A percentile compares a stretch with the other conserved stretches of the same genome.
phyloP scores from a whole-genome alignment of 1,140 invertebrate genomes.

The Pseudobourletiella spinata region DNA sequence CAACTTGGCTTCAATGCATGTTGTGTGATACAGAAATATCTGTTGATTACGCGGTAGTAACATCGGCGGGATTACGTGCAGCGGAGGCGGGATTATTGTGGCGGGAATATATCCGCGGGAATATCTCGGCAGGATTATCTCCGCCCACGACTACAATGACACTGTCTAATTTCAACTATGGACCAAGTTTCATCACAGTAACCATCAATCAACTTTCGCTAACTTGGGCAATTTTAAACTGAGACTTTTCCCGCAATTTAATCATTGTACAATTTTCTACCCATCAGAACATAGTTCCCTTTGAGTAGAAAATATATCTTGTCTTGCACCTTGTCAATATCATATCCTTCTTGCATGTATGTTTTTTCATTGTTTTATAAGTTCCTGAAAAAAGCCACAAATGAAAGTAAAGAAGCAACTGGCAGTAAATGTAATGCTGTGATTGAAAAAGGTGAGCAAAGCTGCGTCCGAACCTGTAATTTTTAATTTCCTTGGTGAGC shows the following conservation, averaged over 20 bases:
- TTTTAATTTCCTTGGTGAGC: conserved; percentile 39
- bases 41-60: too few species aligned
- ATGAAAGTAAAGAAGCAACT: not conserved
- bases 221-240: too few species aligned
- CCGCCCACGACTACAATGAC: too few species aligned
- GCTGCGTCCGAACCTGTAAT: conserved; percentile 15
- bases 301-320: conserved; percentile 60
- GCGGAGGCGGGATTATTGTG: too few species aligned
- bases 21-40: too few species aligned
- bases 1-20: too few species aligned
- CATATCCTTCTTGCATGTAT: conserved; percentile 79
- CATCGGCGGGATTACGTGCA: too few species aligned
- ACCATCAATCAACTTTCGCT: too few species aligned
- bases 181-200: too few species aligned
- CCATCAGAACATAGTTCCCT: conserved; percentile 54
- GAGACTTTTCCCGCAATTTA: not conserved
- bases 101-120: too few species aligned
- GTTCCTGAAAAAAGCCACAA: conserved; percentile 53
- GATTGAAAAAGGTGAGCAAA: conserved; percentile 19
- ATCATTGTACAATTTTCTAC: conserved; percentile 50
- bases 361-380: conserved; percentile 88
- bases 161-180: too few species aligned
- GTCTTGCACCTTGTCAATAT: conserved; percentile 66
- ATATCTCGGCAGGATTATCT: too few species aligned
- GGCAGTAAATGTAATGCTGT: not conserved